Percentiles rank a stretch among this genome's conserved stretches.
These are phyloP conservation scores for Parnassius orleans DNA, from an alignment of 2,888 invertebrate genomes.

Conservation along the genomic window DNA sequence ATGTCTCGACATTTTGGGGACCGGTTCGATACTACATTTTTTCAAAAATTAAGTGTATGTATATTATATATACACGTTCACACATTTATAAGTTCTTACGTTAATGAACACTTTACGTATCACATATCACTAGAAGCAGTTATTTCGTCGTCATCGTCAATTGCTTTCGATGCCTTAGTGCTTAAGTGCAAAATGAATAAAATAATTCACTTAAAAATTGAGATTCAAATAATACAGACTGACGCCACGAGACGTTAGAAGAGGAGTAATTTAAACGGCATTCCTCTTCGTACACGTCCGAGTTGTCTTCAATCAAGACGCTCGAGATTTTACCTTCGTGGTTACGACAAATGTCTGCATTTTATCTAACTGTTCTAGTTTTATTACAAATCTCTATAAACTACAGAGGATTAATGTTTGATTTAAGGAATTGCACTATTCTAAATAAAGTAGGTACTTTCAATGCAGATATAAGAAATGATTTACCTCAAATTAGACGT, in stretches of 20 bases:
- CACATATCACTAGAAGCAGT: too few relatives aligned
- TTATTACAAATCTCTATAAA: not conserved
- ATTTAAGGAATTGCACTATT: not conserved
- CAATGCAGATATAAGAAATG: too few relatives aligned
- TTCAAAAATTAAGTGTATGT: too few relatives aligned
- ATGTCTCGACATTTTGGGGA: too few relatives aligned
- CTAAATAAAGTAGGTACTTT: too few relatives aligned
- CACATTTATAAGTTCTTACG: too few relatives aligned
- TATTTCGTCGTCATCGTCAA: too few relatives aligned
- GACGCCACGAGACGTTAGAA: constrained; percentile 16
- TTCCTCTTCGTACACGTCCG: constrained; percentile 24
- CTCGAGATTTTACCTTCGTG: constrained; percentile 13
- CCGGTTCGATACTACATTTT: too few relatives aligned
- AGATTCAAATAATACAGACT: constrained; percentile 18
- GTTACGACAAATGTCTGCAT: constrained; percentile 18
- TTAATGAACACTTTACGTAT: too few relatives aligned
- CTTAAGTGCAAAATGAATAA: not conserved
- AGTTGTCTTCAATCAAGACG: constrained; percentile 14
- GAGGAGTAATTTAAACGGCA: constrained; percentile 13
- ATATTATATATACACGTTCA: too few relatives aligned
- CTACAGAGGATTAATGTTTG: not conserved
- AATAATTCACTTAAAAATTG: constrained; percentile 10
- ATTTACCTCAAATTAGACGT: too few relatives aligned
- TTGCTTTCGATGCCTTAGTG: too few relatives aligned
- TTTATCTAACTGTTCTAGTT: constrained; percentile 12